Evolutionary conservation across 2,113 vertebrate species (phyloP).

Genomic region (Nothocercus nigrocapillus): DNA sequence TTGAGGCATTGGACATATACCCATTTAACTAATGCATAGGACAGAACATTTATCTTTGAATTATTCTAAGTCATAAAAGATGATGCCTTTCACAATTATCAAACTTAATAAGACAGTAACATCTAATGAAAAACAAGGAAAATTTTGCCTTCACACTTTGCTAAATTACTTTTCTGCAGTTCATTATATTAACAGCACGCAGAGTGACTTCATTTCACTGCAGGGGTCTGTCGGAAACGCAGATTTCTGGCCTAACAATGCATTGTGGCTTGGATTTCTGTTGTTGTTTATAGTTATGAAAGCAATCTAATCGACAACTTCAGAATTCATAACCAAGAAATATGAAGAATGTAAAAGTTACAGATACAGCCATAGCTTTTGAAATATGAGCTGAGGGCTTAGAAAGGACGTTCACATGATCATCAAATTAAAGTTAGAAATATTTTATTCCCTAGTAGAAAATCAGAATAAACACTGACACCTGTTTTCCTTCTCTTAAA

Average conservation of each 20-base stretch:
- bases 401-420: background rate
- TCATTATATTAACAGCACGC: background rate
- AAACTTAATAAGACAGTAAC: background rate
- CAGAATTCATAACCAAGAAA: background rate
- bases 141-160: background rate
- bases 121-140: background rate
- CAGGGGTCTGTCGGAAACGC: background rate
- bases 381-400: background rate
- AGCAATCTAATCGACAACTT: constrained; percentile 2
- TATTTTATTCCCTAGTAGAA: background rate
- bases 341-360: background rate
- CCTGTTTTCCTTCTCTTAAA: background rate
- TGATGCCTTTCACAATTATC: background rate
- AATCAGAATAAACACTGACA: background rate
- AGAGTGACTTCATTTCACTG: background rate
- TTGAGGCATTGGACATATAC: background rate
- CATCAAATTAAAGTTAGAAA: background rate
- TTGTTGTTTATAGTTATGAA: constrained; percentile 23
- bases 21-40: background rate
- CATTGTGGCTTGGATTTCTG: background rate
- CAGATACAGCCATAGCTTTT: background rate
- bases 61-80: background rate
- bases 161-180: background rate
- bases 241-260: background rate
- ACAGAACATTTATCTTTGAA: background rate